Evolutionary conservation across 2,888 invertebrate genomes (phyloP).

Genomic region (Gymnocheta viridis): DNA sequence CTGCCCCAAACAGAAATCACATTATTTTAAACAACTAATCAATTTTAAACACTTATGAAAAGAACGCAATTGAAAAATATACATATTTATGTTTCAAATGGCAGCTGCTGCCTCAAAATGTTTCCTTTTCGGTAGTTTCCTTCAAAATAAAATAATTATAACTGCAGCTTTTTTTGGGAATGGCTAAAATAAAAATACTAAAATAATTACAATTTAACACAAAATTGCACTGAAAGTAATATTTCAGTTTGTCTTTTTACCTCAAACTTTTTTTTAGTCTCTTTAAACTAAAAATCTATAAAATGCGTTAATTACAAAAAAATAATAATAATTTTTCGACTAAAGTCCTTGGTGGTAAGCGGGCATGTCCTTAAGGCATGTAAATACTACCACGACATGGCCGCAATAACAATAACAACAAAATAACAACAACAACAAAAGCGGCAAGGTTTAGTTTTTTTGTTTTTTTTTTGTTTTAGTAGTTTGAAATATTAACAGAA

Average conservation of each 20-base stretch:
- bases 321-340: background rate
- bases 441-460: background rate
- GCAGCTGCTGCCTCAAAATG: background rate
- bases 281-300: background rate
- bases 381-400: background rate
- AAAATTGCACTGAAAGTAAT: background rate
- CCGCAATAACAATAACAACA: background rate
- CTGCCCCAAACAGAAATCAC: background rate
- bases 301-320: background rate
- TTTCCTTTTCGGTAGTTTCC: background rate
- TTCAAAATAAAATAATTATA: no score
- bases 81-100: background rate
- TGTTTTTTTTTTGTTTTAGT: background rate
- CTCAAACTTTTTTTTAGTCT: background rate
- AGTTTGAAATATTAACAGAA: background rate
- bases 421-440: background rate
- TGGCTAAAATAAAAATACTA: no score
- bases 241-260: background rate
- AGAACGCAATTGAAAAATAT: background rate
- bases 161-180: no score
- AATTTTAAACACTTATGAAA: background rate
- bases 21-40: background rate
- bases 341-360: slow-evolving; percentile 21
- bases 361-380: slow-evolving; percentile 1
- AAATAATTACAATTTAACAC: no score